Evolutionary conservation across 2,888 invertebrate species (phyloP).

Genomic region (Apamea epomidion): DNA sequence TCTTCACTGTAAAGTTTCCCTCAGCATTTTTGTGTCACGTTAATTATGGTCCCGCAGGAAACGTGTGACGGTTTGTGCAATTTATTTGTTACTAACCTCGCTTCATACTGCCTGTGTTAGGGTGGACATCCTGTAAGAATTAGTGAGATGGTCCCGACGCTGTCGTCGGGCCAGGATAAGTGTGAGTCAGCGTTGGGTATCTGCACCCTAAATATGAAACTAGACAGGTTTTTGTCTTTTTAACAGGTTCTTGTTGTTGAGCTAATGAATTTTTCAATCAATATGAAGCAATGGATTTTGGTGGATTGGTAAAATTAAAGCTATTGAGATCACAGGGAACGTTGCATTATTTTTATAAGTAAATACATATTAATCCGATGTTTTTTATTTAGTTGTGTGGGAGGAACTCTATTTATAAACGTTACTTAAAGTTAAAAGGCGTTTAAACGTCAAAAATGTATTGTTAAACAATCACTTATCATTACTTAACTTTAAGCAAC

Average conservation of each 20-base stretch:
- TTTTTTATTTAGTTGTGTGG: background rate
- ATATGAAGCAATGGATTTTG: background rate
- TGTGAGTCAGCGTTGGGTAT: background rate
- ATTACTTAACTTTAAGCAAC: background rate
- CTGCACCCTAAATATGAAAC: background rate
- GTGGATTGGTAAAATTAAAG: background rate
- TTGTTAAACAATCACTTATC: background rate
- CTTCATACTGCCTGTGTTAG: slow-evolving; percentile 60
- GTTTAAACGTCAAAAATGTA: background rate
- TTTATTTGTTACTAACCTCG: slow-evolving; percentile 71
- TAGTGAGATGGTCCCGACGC: slow-evolving; percentile 61
- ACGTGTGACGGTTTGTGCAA: slow-evolving; percentile 70
- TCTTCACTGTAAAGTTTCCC: slow-evolving; percentile 55
- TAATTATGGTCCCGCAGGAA: slow-evolving; percentile 77
- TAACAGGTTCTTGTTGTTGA: background rate
- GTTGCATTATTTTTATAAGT: background rate
- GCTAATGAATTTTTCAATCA: background rate
- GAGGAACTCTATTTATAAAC: too few relatives aligned
- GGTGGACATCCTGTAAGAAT: slow-evolving; percentile 63
- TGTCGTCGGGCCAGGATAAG: background rate
- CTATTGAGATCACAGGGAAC: background rate
- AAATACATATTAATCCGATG: background rate
- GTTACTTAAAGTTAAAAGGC: too few relatives aligned
- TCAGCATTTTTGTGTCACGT: slow-evolving; percentile 76
- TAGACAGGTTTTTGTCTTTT: background rate